Percentiles rank a stretch among this genome's conserved stretches.
Evolutionary conservation across 2,888 invertebrate species (phyloP).

Genomic region (Ypsolopha sequella): DNA sequence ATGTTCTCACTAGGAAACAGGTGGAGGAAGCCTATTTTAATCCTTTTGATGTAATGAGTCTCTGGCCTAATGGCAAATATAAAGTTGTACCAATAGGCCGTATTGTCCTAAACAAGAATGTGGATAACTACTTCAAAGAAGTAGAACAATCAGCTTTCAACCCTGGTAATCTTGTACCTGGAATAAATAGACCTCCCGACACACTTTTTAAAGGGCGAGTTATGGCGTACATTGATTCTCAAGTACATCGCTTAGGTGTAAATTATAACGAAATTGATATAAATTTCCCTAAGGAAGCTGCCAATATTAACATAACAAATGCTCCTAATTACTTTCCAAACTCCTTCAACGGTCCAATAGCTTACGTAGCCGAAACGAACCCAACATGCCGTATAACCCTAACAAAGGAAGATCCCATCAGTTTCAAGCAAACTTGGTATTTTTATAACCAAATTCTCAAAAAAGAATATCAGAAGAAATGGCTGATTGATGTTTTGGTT

Average conservation of each 20-base stretch:
- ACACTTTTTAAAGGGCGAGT: constrained; percentile 84
- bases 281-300: constrained; percentile 82
- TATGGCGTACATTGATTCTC: constrained; percentile 86
- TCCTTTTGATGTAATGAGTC: constrained; percentile 89
- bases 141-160: constrained; percentile 87
- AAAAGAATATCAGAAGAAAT: too few relatives aligned
- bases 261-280: constrained; percentile 89
- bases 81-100: constrained; percentile 85
- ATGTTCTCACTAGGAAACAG: constrained; percentile 84
- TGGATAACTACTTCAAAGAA: constrained; percentile 86
- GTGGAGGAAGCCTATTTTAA: constrained; percentile 80
- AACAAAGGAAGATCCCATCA: too few relatives aligned
- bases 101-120: constrained; percentile 84
- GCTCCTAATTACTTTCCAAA: constrained; percentile 93
- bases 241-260: constrained; percentile 81
- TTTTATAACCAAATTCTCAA: too few relatives aligned
- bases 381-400: not conserved
- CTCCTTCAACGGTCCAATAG: constrained; percentile 83
- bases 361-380: constrained; percentile 5
- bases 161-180: constrained; percentile 85
- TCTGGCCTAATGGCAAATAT: constrained; percentile 84
- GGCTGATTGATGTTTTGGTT: too few relatives aligned
- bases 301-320: constrained; percentile 78
- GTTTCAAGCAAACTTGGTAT: too few relatives aligned
- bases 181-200: constrained; percentile 87